These are phyloP conservation scores for Acanthurus lineatus DNA, from an alignment of 2,797 vertebrate species.

Conservation along the genomic window DNA sequence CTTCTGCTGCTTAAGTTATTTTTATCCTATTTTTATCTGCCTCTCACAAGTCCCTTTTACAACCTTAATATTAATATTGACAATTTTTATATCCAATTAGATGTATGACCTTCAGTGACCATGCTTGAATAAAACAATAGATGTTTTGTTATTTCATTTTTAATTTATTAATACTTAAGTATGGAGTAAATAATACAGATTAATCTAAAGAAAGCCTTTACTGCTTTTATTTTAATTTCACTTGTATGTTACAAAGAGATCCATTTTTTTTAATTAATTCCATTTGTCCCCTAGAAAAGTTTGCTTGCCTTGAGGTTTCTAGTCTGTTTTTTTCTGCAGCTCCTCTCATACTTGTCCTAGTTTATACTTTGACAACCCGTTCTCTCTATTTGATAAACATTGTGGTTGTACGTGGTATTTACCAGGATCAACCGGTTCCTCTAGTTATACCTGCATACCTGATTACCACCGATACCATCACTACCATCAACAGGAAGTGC, in stretches of 20 bases:
- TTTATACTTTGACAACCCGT: conserved; percentile 23
- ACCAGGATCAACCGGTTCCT: conserved; percentile 75
- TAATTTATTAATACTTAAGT: neutral
- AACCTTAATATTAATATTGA: neutral
- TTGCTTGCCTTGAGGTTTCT: neutral
- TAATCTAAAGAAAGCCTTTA: too few relatives aligned
- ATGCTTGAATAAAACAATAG: neutral
- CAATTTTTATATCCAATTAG: neutral
- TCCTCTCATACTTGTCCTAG: conserved; percentile 13
- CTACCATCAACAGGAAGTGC: conserved; percentile 47
- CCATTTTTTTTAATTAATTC: neutral
- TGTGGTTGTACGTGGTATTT: conserved; percentile 20
- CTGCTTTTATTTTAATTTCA: too few relatives aligned
- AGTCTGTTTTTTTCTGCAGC: neutral
- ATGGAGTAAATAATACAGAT: too few relatives aligned
- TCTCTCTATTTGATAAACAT: conserved; percentile 64
- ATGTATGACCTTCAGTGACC: too few relatives aligned
- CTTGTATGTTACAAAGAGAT: too few relatives aligned
- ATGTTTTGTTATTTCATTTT: neutral
- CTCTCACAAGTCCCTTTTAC: neutral
- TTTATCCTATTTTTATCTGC: neutral
- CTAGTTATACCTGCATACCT: conserved; percentile 54
- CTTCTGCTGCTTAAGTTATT: neutral
- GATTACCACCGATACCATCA: conserved; percentile 65
- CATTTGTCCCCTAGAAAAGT: neutral